These are phyloP conservation scores for Anisognathus igniventris DNA, from an alignment of 2,797 vertebrate species.

Conservation along the genomic window DNA sequence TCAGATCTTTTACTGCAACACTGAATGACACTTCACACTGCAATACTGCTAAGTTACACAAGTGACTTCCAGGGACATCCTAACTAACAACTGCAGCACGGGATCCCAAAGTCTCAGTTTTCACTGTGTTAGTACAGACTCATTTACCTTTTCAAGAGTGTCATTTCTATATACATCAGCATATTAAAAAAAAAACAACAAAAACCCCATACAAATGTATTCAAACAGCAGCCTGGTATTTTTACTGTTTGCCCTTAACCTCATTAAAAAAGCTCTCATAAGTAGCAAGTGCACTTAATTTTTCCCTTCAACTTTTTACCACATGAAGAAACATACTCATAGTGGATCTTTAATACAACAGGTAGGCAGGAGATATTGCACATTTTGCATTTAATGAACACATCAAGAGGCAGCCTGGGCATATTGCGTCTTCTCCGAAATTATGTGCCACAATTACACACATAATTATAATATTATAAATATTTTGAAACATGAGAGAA, in stretches of 20 bases:
- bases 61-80: background rate
- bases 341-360: background rate
- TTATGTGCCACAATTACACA: background rate
- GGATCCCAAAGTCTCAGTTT: background rate
- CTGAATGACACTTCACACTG: background rate
- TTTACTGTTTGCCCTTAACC: background rate
- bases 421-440: background rate
- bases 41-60: fast-evolving
- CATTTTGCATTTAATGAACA: background rate
- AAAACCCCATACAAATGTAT: fast-evolving
- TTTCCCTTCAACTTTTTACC: background rate
- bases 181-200: background rate
- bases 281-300: background rate
- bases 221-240: background rate
- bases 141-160: background rate
- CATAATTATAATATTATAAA: background rate
- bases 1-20: background rate
- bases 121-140: background rate
- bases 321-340: background rate
- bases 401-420: background rate
- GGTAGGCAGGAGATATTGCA: background rate
- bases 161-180: background rate
- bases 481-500: background rate
- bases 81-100: background rate
- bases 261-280: background rate